Evolutionary conservation across 1,140 invertebrate genomes (phyloP).

Genomic region (Octopus sinensis): DNA sequence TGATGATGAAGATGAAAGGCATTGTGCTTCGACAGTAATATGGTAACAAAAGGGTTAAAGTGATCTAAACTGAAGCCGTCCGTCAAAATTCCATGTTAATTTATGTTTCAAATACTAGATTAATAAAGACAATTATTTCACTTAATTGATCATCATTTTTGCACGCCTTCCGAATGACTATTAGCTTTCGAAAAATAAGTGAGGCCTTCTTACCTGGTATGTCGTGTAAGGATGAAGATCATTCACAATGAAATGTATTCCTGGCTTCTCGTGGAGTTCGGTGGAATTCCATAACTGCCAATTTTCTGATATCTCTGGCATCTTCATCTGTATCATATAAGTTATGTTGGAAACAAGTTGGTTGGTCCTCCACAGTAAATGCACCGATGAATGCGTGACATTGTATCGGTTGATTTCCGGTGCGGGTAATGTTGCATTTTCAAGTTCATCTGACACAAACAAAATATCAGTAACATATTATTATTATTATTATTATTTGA

Average conservation of each 20-base stretch:
- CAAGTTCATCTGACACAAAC: conserved; percentile 63
- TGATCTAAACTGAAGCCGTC: no score
- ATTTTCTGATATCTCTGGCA: conserved; percentile 66
- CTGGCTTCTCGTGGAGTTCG: conserved; percentile 61
- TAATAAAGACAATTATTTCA: neutral
- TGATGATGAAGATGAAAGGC: conserved; percentile 10
- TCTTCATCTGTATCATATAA: conserved; percentile 74
- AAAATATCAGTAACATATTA: no score
- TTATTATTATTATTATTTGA: no score
- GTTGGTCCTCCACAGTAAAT: conserved; percentile 72
- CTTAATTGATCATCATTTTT: no score
- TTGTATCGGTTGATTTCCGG: conserved; percentile 75
- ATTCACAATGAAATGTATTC: conserved; percentile 70
- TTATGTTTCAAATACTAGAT: no score
- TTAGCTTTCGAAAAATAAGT: no score
- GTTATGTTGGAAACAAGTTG: conserved; percentile 63
- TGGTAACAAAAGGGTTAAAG: no score
- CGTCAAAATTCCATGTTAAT: no score
- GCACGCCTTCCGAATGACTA: no score
- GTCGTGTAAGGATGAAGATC: conserved; percentile 82
- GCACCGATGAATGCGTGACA: conserved; percentile 72
- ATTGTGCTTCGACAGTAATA: neutral
- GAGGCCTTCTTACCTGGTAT: conserved; percentile 70
- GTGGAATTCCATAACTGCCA: conserved; percentile 74
- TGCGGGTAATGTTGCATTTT: conserved; percentile 64